Evolutionary conservation across 2,888 invertebrate genomes (phyloP).

Genomic region (Sarcophaga caerulescens): DNA sequence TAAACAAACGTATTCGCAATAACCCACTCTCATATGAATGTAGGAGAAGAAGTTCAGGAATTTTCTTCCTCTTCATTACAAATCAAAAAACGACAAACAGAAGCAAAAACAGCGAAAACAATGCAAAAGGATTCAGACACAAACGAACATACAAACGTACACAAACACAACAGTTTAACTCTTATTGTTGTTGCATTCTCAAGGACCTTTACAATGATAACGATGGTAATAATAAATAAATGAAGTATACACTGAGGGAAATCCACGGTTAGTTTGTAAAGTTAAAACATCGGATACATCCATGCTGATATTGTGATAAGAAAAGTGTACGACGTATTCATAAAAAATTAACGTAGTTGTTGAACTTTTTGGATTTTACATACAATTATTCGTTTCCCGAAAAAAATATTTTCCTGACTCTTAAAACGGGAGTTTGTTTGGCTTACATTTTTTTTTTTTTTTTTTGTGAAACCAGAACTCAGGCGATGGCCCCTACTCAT

Average conservation of each 20-base stretch:
- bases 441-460: no score
- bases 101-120: constrained; percentile 41
- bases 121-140: constrained; percentile 10
- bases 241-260: background rate
- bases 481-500: no score
- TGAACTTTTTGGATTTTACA: no score
- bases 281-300: no score
- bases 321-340: no score
- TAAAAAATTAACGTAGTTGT: no score
- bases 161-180: background rate
- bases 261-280: no score
- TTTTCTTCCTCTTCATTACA: background rate
- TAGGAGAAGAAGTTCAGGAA: background rate
- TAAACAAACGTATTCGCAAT: background rate
- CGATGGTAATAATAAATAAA: background rate
- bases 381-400: no score
- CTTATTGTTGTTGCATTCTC: background rate
- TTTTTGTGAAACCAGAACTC: no score
- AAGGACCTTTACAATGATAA: constrained; percentile 15
- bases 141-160: background rate
- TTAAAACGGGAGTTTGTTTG: no score
- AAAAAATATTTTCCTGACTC: no score
- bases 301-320: no score
- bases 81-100: background rate
- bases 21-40: background rate